Evolutionary conservation across 30 jellyfish, hydroid and myxozoan genomes (phyloP).

Genomic region (Chrysaora quinquecirrha): DNA sequence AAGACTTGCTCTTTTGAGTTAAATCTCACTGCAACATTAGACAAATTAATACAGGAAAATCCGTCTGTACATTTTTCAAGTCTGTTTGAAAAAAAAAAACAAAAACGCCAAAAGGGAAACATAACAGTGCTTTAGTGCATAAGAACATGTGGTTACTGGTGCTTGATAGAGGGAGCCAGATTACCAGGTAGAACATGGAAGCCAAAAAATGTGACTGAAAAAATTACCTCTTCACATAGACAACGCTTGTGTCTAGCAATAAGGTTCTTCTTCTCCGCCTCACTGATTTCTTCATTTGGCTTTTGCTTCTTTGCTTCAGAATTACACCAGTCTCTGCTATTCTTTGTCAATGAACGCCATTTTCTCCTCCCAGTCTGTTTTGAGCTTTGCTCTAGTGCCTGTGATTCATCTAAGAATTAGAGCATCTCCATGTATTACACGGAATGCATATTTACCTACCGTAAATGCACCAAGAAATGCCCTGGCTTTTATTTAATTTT

Average conservation of each 20-base stretch:
- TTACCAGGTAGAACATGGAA: no score
- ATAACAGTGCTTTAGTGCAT: neutral
- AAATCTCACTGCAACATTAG: no score
- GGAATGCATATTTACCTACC: no score
- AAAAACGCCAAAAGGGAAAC: neutral
- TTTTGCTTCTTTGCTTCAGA: constrained; percentile 3
- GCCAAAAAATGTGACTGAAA: neutral
- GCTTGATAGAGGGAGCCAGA: neutral
- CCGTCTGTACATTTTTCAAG: no score
- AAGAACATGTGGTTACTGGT: neutral
- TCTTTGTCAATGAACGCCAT: constrained; percentile 20
- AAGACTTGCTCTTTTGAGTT: no score
- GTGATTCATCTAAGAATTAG: constrained; percentile 17
- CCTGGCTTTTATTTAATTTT: no score
- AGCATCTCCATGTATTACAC: no score
- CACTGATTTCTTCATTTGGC: neutral
- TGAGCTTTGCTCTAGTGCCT: neutral
- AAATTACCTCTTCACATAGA: neutral
- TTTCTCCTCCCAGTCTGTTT: no score
- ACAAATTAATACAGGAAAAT: no score
- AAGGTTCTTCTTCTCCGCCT: neutral
- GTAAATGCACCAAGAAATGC: no score
- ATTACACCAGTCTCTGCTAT: constrained; percentile 19
- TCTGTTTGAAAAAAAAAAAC: no score
- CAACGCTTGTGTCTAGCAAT: neutral